phyloP scores from a whole-genome alignment of 2,113 vertebrate genomes.

The Grantiella picta region DNA sequence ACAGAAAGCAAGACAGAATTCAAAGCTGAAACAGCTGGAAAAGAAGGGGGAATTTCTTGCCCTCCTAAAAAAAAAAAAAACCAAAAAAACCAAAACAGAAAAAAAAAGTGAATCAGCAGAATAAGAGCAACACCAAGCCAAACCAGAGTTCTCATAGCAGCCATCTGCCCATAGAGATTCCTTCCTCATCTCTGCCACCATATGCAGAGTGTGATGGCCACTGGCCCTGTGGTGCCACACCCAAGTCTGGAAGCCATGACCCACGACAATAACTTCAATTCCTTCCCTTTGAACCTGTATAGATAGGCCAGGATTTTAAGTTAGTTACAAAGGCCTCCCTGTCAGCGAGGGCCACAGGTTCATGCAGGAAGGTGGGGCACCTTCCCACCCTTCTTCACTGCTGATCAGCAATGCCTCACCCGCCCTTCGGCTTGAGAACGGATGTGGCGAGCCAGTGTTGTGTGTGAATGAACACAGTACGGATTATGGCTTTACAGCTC shows the following conservation, averaged over 20 bases:
- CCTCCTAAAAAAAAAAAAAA: neutral
- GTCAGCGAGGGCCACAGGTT: neutral
- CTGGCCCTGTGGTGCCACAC: neutral
- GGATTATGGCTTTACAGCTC: neutral
- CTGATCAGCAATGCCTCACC: neutral
- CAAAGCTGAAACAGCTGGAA: neutral
- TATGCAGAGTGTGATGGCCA: neutral
- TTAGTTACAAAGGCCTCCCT: neutral
- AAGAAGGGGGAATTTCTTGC: neutral
- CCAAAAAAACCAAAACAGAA: neutral
- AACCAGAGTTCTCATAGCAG: neutral
- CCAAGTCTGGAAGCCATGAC: neutral
- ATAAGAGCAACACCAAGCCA: neutral
- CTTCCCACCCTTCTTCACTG: neutral
- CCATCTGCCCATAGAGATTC: neutral
- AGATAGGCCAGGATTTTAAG: neutral
- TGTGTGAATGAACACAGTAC: neutral
- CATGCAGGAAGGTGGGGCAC: neutral
- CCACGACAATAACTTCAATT: neutral
- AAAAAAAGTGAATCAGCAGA: neutral
- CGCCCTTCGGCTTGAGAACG: neutral
- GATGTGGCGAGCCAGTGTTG: neutral
- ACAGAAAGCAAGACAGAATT: neutral
- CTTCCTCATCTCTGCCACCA: fast-evolving
- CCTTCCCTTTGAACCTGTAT: neutral